Evolutionary conservation across 1,140 invertebrate genomes (phyloP).

Genomic region (Lepidurus couesii): DNA sequence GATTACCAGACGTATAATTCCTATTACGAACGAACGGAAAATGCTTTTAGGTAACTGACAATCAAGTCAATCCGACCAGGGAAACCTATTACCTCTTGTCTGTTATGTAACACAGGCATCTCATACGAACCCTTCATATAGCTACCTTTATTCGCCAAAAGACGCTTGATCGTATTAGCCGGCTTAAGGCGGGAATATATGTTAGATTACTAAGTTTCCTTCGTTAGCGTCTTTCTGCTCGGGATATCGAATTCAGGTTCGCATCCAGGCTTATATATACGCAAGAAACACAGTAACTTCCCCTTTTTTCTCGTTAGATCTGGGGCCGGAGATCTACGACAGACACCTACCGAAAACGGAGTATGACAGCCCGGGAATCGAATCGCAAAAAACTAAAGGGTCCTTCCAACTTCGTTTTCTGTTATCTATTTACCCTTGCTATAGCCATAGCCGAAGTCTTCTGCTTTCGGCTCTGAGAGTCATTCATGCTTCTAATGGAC

Average conservation of each 20-base stretch:
- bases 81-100: not conserved
- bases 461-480: not conserved
- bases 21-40: not conserved
- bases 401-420: not conserved
- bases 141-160: not conserved
- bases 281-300: not conserved
- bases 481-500: not conserved
- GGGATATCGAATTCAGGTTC: not conserved
- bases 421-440: not conserved
- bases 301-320: too few species aligned
- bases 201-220: not conserved
- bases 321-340: too few species aligned
- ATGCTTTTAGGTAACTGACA: slow-evolving; percentile 1
- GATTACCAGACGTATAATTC: not conserved
- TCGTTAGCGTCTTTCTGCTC: not conserved
- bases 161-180: slow-evolving; percentile 9
- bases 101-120: not conserved
- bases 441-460: too few species aligned
- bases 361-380: too few species aligned
- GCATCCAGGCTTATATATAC: not conserved
- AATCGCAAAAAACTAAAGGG: not conserved
- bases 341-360: too few species aligned
- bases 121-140: not conserved
- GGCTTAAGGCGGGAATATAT: not conserved
- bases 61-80: not conserved